Evolutionary conservation across 2,113 vertebrate genomes (phyloP).

Genomic region (Eubucco bourcierii): DNA sequence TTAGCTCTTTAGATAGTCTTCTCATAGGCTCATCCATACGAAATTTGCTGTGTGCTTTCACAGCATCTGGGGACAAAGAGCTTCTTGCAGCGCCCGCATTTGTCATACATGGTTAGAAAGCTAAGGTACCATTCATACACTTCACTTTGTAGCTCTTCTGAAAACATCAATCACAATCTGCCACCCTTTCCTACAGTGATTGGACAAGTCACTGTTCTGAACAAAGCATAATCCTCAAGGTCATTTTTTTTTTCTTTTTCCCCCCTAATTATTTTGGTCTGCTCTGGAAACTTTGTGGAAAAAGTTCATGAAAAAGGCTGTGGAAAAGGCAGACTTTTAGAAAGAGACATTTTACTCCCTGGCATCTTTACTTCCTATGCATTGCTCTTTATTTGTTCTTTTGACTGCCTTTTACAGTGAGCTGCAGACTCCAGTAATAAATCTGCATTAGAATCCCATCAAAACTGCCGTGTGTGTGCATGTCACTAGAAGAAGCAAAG

Average conservation of each 20-base stretch:
- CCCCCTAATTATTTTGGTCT: constrained; percentile 62
- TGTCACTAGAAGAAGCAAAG: background rate
- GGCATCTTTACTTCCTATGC: background rate
- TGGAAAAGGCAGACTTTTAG: background rate
- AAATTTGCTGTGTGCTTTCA: constrained; percentile 51
- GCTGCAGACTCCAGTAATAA: background rate
- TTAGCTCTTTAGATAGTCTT: constrained; percentile 45
- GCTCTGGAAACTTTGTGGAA: constrained; percentile 46
- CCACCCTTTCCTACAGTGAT: constrained; percentile 4
- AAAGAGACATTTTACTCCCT: constrained; percentile 15
- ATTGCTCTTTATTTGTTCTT: constrained; percentile 31
- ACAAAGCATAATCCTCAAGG: constrained; percentile 58
- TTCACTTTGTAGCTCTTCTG: constrained; percentile 55
- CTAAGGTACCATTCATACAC: constrained; percentile 45
- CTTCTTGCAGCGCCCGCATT: background rate
- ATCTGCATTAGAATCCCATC: background rate
- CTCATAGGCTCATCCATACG: constrained; percentile 36
- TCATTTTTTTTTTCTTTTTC: constrained; percentile 52
- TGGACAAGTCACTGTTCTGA: constrained; percentile 62
- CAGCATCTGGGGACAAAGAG: constrained; percentile 43
- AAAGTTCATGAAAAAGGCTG: constrained; percentile 24
- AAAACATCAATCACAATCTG: constrained; percentile 68
- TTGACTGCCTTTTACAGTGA: constrained; percentile 6
- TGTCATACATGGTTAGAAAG: constrained; percentile 51
- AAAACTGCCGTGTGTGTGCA: background rate